phyloP scores from a whole-genome alignment of 2,113 vertebrate species.

The Pundamilia nyererei region DNA sequence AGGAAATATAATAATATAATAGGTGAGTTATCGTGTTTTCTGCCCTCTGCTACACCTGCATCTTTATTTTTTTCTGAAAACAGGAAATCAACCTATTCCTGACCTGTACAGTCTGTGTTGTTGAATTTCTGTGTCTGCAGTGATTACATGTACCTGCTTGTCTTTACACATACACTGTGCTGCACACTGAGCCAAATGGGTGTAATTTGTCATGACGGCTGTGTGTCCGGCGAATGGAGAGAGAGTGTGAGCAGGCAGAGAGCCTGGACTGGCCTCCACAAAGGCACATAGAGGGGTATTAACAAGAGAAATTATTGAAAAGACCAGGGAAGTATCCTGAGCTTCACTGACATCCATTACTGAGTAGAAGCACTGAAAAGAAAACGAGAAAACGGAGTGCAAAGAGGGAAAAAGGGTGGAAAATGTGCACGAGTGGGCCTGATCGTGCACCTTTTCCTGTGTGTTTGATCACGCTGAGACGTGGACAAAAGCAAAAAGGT shows the following conservation, averaged over 20 bases:
- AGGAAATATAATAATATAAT: not conserved
- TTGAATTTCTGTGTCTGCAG: not conserved
- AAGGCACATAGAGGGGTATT: constrained; percentile 18
- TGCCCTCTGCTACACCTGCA: not conserved
- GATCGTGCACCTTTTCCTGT: not conserved
- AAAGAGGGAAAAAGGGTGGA: not conserved
- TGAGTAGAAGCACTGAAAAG: constrained; percentile 1
- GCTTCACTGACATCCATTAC: constrained; percentile 56
- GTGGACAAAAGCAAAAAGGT: not conserved
- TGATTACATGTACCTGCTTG: not conserved
- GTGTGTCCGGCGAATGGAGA: constrained; percentile 31
- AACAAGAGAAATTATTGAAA: constrained; percentile 43
- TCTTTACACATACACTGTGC: not conserved
- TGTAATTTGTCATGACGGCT: constrained; percentile 38
- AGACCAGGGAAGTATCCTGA: constrained; percentile 11
- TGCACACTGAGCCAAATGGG: constrained; percentile 10
- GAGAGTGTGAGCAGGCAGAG: constrained; percentile 25
- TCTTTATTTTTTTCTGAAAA: not conserved
- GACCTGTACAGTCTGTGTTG: not conserved
- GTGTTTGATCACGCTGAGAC: not conserved
- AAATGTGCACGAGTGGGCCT: not conserved
- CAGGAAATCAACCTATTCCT: not conserved
- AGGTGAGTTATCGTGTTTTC: not conserved
- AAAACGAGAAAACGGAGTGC: constrained; percentile 11
- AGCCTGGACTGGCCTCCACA: not conserved